These are phyloP conservation scores for Drosophila antonietae DNA, from an alignment of 2,888 invertebrate genomes.

Conservation along the genomic window DNA sequence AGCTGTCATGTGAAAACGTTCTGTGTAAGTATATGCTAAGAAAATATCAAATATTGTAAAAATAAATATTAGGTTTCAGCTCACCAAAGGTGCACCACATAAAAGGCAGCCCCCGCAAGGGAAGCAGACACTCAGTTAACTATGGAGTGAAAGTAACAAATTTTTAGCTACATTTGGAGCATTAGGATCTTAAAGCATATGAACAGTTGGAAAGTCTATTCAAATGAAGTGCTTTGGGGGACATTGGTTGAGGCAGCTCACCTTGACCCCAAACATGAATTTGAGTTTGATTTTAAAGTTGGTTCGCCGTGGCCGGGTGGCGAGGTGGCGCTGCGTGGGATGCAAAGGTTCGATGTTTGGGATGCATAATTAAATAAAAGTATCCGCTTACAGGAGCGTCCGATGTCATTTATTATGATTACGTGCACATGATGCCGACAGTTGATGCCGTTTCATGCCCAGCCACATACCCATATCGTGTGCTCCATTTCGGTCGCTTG, in stretches of 20 bases:
- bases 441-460: slow-evolving; percentile 43
- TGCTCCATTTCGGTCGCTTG: not conserved
- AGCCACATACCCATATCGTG: slow-evolving; percentile 12
- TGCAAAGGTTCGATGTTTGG: slow-evolving; percentile 34
- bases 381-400: slow-evolving; percentile 54
- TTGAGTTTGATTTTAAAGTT: slow-evolving; percentile 27
- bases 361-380: slow-evolving; percentile 62
- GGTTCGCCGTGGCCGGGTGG: not conserved
- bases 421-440: slow-evolving; percentile 64
- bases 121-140: not conserved
- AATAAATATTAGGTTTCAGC: not conserved
- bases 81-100: not conserved
- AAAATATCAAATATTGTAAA: not conserved
- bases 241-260: not conserved
- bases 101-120: not conserved
- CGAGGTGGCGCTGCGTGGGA: slow-evolving; percentile 9
- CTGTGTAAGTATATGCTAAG: not conserved
- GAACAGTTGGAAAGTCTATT: not conserved
- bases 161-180: not conserved
- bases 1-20: not conserved
- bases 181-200: not conserved
- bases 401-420: slow-evolving; percentile 70
- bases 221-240: slow-evolving; percentile 13
- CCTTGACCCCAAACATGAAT: slow-evolving; percentile 22
- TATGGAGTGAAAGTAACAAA: not conserved